Percentiles rank a stretch among this genome's conserved stretches.
These are phyloP conservation scores for Phataginus tricuspis DNA, from an alignment of 2,797 vertebrate genomes.

Conservation along the genomic window DNA sequence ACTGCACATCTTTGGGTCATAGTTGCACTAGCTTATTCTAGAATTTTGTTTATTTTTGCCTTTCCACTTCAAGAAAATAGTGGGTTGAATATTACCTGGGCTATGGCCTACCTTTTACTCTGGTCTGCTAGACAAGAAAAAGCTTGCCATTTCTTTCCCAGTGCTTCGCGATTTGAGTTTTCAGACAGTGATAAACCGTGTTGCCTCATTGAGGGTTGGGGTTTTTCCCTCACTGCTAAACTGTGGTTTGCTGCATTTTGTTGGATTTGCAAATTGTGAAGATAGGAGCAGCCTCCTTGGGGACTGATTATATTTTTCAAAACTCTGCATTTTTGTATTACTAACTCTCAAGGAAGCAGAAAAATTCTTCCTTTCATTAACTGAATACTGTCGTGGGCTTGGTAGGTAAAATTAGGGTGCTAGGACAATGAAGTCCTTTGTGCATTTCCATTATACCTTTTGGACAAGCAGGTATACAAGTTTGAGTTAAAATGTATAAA, in stretches of 20 bases:
- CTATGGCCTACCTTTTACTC: background rate
- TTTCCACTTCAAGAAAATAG: conserved; percentile 7
- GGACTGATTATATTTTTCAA: conserved; percentile 51
- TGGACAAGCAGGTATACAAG: background rate
- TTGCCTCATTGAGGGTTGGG: background rate
- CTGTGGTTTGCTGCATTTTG: conserved; percentile 56
- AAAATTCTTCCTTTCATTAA: background rate
- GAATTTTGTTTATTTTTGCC: background rate
- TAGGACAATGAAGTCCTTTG: conserved; percentile 18
- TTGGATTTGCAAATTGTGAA: conserved; percentile 63
- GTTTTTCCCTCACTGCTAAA: conserved; percentile 47
- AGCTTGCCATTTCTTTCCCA: background rate
- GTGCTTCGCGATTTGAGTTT: conserved; percentile 38
- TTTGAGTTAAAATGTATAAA: conserved; percentile 16
- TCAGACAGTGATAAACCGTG: background rate
- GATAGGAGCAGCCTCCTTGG: conserved; percentile 36
- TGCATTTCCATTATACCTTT: background rate
- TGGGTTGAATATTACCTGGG: background rate
- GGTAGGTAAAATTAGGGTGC: background rate
- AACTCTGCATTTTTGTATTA: conserved; percentile 66
- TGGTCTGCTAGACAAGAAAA: background rate
- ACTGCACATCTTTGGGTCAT: background rate
- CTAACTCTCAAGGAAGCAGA: conserved; percentile 41
- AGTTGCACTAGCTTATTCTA: background rate
- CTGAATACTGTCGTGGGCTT: conserved; percentile 32